A percentile compares a stretch with the other conserved stretches of the same genome.
Conservation (phyloP, 2,797 vertebrate genomes). For the Bradypodion ventrale region DNA sequence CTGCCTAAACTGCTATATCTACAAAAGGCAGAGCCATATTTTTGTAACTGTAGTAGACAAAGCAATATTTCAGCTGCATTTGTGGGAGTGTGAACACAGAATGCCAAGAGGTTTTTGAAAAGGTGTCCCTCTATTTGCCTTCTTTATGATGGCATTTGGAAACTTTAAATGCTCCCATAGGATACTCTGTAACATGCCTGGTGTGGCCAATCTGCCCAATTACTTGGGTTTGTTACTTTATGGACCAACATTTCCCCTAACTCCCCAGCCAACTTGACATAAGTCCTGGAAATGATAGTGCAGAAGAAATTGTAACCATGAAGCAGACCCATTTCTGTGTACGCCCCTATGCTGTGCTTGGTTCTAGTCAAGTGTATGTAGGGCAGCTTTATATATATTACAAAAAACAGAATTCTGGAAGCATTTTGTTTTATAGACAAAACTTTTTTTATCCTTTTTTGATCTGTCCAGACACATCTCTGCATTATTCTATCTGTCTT, state of each 20-base stretch:
- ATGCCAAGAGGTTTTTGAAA: neutral
- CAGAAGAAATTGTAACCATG: neutral
- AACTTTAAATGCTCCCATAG: neutral
- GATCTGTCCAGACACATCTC: conserved; percentile 29
- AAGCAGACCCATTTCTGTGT: neutral
- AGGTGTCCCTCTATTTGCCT: no score
- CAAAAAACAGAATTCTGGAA: conserved; percentile 37
- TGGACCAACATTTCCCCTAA: no score
- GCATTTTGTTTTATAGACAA: conserved; percentile 35
- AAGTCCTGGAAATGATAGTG: neutral
- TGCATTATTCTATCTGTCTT: conserved; percentile 11
- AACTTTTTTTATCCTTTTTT: neutral
- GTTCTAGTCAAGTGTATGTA: neutral
- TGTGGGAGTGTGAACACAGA: neutral
- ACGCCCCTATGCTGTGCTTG: neutral
- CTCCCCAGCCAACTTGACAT: neutral
- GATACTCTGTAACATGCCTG: neutral
- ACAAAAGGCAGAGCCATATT: neutral
- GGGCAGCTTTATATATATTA: conserved; percentile 4
- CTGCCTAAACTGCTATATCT: no score
- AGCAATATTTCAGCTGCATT: neutral
- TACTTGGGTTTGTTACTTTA: no score
- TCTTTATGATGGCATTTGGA: neutral
- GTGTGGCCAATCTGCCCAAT: no score
- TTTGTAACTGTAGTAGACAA: neutral